A percentile compares a stretch with the other conserved stretches of the same genome.
Evolutionary conservation across 1,140 invertebrate species (phyloP).

Genomic region (Pollicipes pollicipes): DNA sequence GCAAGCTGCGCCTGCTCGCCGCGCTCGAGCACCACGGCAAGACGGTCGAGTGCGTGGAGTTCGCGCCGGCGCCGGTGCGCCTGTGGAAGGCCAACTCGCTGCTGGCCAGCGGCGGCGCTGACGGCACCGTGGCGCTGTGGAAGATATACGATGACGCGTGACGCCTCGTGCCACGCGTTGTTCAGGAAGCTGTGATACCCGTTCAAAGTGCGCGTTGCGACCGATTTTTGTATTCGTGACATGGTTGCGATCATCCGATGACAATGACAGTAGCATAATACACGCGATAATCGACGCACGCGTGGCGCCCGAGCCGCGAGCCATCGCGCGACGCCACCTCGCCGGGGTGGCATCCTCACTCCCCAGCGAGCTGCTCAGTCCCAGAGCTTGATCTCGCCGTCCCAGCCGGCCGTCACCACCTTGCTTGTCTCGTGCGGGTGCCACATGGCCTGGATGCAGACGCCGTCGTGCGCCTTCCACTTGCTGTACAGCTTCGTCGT

Average conservation of each 20-base stretch:
- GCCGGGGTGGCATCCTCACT: too few species aligned
- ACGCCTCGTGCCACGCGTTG: too few species aligned
- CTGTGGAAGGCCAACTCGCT: not conserved
- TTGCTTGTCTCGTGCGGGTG: constrained; percentile 97
- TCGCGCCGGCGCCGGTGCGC: not conserved
- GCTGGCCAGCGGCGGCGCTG: not conserved
- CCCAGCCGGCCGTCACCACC: constrained; percentile 92
- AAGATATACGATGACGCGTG: not conserved
- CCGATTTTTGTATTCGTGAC: not conserved
- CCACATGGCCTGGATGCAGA: constrained; percentile 88
- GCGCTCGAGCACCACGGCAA: not conserved
- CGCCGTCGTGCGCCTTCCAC: constrained; percentile 97
- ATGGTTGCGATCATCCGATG: not conserved
- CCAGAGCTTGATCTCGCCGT: constrained; percentile 96
- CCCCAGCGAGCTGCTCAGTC: constrained; percentile 41
- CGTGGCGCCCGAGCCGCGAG: not conserved
- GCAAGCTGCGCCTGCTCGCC: not conserved
- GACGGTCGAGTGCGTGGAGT: not conserved
- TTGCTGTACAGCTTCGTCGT: constrained; percentile 93
- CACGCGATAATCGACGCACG: not conserved
- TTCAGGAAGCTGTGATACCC: not conserved
- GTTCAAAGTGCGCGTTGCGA: not conserved
- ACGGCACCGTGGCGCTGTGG: not conserved
- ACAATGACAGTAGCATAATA: not conserved
- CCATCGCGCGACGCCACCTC: too few species aligned